A percentile compares a stretch with the other conserved stretches of the same genome.
Conservation (phyloP, 1,140 invertebrate genomes). For the Homalodisca vitripennis region DNA sequence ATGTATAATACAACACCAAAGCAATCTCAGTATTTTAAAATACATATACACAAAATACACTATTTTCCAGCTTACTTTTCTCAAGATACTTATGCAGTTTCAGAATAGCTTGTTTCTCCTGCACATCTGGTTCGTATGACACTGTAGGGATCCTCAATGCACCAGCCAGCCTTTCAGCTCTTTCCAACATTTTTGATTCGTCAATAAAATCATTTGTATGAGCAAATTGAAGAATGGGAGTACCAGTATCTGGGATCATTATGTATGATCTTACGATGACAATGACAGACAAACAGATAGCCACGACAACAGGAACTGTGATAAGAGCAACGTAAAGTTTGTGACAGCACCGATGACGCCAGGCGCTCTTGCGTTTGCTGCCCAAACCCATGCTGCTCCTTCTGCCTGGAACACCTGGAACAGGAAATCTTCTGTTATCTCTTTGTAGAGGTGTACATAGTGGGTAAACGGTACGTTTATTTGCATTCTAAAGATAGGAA, state of each 20-base stretch:
- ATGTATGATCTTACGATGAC: conserved; percentile 1
- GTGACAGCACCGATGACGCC: conserved; percentile 27
- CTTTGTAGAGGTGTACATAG: too few relatives aligned
- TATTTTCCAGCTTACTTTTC: conserved; percentile 39
- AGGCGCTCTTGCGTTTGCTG: conserved; percentile 12
- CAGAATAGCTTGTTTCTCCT: conserved; percentile 36
- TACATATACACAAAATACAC: too few relatives aligned
- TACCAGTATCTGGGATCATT: neutral
- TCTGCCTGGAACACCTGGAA: too few relatives aligned
- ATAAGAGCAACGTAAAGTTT: conserved; percentile 9
- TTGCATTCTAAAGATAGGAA: too few relatives aligned
- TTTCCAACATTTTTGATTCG: conserved; percentile 30
- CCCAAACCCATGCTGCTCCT: conserved; percentile 20
- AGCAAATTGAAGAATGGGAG: neutral
- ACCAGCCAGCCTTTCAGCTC: conserved; percentile 37
- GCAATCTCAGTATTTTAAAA: too few relatives aligned
- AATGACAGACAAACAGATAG: neutral
- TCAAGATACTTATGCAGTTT: conserved; percentile 35
- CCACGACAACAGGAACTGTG: conserved; percentile 2
- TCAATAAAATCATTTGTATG: conserved; percentile 31
- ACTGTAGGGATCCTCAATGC: conserved; percentile 37
- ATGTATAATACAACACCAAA: too few relatives aligned
- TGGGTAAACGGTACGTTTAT: too few relatives aligned
- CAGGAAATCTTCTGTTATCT: too few relatives aligned
- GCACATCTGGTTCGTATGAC: conserved; percentile 35